Evolutionary conservation across 2,113 vertebrate genomes (phyloP), one percentile per base, ranked within the genome.

Genomic region (Polyodon spathula): DNA sequence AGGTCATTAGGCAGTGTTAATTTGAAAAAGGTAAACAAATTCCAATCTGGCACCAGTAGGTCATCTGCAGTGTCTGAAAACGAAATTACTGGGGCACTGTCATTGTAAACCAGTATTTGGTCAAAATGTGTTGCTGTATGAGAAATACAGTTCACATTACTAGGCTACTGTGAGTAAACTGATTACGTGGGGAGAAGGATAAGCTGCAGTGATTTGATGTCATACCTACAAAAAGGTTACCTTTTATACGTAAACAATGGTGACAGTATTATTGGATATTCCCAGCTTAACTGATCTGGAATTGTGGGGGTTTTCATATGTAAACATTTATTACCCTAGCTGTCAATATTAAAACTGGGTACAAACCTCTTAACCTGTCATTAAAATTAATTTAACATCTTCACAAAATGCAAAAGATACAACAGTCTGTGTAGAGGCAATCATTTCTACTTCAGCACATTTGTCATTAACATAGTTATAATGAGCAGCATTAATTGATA

Each of bases 61-160:
- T 83, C 89, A 0, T 91, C 89, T 1, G 57, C 80, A 63, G 69
- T 88, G 83, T 79, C 88, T 6, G 92, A 88, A 63, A 84, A 84
- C 0, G 63, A 83, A 8, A 91, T 79, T 0, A 84, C 81, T 2
- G 85, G 79, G 1, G 71, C 82, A 6, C 82, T 78, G 39, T 92
- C 81, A 54, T 68, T 86, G 62, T 94, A 76, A 82, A 27, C 39
- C 5, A 46, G 8, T 46, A 27, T 27, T 27, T 27, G 27, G 27
- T 27, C 27, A 27, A 27, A 27, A 27, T 27, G 3, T 27, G 27
- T 27, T 27, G 27, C 27, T 27, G 27, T 27, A 27, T 27, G 27
- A 27, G 27, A 3, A 27, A 27, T 27, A 27, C 27, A 27, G 44
- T 14, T 10, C 27, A 27, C 27, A 27, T 27, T 27, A 27, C 27